Evolutionary conservation across 1,140 invertebrate species (phyloP), one percentile per base, ranked within the genome.

Genomic region (Drosophila asahinai): DNA sequence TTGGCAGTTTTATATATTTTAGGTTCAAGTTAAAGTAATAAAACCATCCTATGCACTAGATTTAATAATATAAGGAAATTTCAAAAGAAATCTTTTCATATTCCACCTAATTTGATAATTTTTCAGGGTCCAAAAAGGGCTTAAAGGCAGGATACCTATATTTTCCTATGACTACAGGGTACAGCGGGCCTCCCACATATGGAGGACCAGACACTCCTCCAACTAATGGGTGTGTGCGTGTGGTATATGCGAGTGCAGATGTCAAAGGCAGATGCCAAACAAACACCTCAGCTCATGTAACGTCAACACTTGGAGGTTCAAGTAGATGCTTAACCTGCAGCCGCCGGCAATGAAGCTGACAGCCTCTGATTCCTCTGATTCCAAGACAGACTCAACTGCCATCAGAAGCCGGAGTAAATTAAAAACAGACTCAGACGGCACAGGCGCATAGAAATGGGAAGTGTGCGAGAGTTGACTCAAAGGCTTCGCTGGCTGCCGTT

Each of bases 251-350:
- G 48, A 54, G 68, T 74, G 70, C 48, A 59, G 66, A 86, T 86
- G 84, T 86, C 83, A 86, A 87, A 86, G 83, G 72, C 83, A 80
- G 83, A 80, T 87, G 83, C 83, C 83, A 80, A 83, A 87, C 80
- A 83, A 77, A 86, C 83, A 86, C 83, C 83, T 86, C 72, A 77
- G 80, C 62, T 83, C 83, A 57, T 86, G 83, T 87, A 77, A 80
- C 80, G 81, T 80, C 83, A 83, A 83, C 83, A 86, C 83, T 86
- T 83, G 78, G 80, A 80, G 79, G 83, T 86, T 87, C 83, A 86
- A 86, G 83, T 83, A 80, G 83, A 80, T 77, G 80, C 83, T 87
- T 86, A 86, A 86, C 83, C 83, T 87, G 83, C 83, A 83, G 80
- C 83, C 80, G 61, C 6, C 83, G 80, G 83, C 83, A 70, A 80